A percentile compares a stretch with the other conserved stretches of the same genome.
Conservation (phyloP, 2,797 vertebrate species). For the Rhinella marina region DNA sequence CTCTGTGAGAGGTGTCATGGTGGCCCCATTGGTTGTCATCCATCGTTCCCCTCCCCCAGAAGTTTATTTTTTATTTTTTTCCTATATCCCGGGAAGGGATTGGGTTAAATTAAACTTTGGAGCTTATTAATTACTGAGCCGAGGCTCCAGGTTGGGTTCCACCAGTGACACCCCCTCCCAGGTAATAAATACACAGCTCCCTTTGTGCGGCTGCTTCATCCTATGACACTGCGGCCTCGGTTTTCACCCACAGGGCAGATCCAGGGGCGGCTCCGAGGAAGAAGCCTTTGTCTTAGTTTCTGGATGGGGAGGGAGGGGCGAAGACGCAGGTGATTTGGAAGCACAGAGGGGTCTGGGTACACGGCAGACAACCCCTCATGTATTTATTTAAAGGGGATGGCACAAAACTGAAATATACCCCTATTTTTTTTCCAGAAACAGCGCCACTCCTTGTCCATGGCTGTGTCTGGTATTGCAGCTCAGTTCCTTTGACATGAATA, state of each 20-base stretch:
- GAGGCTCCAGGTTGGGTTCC: constrained; percentile 32
- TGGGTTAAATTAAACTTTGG: constrained; percentile 2
- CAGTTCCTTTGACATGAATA: too few relatives aligned
- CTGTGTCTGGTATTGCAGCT: too few relatives aligned
- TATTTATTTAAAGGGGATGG: too few relatives aligned
- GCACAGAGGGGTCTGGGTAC: constrained; percentile 8
- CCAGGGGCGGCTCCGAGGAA: constrained; percentile 17
- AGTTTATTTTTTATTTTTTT: not conserved
- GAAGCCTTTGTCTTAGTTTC: constrained; percentile 13
- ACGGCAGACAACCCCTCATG: not conserved
- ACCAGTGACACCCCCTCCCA: constrained; percentile 13
- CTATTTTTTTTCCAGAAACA: too few relatives aligned
- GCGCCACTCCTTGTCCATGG: too few relatives aligned
- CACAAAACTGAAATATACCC: too few relatives aligned
- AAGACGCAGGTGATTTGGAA: not conserved
- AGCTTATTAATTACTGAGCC: not conserved
- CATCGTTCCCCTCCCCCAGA: not conserved
- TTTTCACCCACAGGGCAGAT: constrained; percentile 25
- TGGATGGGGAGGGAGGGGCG: not conserved
- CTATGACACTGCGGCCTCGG: not conserved
- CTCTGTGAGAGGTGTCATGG: not conserved
- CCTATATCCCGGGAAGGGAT: not conserved
- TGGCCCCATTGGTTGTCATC: not conserved
- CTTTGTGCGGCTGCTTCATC: constrained; percentile 31
- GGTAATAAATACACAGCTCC: constrained; percentile 52